Evolutionary conservation across 92 coral and sea anemone genomes (phyloP), one percentile per base, ranked within the genome.

Genomic region (Epizoanthus ramosus): DNA sequence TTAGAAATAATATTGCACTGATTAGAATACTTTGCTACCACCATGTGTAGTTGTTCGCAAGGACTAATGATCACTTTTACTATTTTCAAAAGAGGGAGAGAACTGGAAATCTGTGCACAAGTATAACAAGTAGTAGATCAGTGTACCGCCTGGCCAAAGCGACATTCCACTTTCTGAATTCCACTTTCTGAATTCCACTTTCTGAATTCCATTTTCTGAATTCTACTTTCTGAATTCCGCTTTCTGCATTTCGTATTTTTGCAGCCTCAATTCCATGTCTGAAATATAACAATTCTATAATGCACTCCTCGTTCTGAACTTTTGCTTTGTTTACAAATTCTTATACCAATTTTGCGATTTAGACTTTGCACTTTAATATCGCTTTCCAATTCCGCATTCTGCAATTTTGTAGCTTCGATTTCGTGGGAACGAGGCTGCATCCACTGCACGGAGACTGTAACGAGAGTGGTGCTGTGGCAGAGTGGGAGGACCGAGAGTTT

Each of bases 371-470:
- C 22, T 60, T 60, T n/a, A n/a, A n/a, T n/a, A 60, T 21, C 66
- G 25, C 66, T 60, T 60, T 8, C 22, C 21, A 15, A 59, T 6
- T n/a, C 24, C 24, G 64, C 64, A 60, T 60, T 60, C 66, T 60
- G 66, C 24, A 60, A 60, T 18, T 60, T 60, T 60, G 66, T 60
- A 60, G 66, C 66, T 31, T 60, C 66, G 66, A 60, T 60, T 60
- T 18, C 23, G 66, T 60, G 66, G 24, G 66, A 60, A 18, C 66
- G 12, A n/a, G 66, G 24, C 66, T 12, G 10, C n/a, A n/a, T n/a
- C n/a, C n/a, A n/a, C n/a, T n/a, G n/a, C n/a, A n/a, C n/a, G n/a
- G n/a, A n/a, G n/a, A n/a, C n/a, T n/a, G n/a, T 17, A 58, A 58
- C 63, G 63, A 58, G 21, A 58, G 19, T 17, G 23, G 63, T 58